These are phyloP conservation scores for Macroramphosus scolopax DNA, from an alignment of 2,797 vertebrate species.

Conservation along the genomic window DNA sequence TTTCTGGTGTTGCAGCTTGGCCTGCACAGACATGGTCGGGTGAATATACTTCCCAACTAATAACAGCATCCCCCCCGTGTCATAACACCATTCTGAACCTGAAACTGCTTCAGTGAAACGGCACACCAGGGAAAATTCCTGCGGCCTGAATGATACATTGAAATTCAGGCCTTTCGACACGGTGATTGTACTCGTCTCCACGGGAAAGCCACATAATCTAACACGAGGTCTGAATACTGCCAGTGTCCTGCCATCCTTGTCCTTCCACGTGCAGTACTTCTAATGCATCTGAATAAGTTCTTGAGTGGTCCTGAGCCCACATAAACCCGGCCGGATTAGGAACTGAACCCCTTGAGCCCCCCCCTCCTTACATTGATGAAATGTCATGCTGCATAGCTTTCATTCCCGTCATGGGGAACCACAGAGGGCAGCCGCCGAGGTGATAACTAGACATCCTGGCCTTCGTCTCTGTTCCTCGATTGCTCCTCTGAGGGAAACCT, in stretches of 20 bases:
- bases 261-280: conserved; percentile 59
- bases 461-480: conserved; percentile 36
- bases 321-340: conserved; percentile 77
- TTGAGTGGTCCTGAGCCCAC: conserved; percentile 66
- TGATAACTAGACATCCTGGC: conserved; percentile 71
- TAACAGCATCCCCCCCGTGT: no score
- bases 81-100: background rate
- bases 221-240: conserved; percentile 43
- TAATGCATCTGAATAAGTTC: conserved; percentile 67
- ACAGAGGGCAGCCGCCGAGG: conserved; percentile 56
- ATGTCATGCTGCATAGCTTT: conserved; percentile 76
- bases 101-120: no score
- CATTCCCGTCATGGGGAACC: conserved; percentile 68
- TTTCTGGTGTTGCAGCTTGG: no score
- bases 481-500: conserved; percentile 51
- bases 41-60: no score
- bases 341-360: conserved; percentile 63
- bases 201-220: conserved; percentile 26
- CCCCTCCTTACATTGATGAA: conserved; percentile 74
- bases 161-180: conserved; percentile 13
- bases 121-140: conserved; percentile 11
- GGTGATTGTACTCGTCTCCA: conserved; percentile 5
- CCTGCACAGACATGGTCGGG: no score
- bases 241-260: conserved; percentile 59
- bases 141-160: conserved; percentile 18